Evolutionary conservation across 1,140 invertebrate genomes (phyloP).

Genomic region (Drosophila lowei): DNA sequence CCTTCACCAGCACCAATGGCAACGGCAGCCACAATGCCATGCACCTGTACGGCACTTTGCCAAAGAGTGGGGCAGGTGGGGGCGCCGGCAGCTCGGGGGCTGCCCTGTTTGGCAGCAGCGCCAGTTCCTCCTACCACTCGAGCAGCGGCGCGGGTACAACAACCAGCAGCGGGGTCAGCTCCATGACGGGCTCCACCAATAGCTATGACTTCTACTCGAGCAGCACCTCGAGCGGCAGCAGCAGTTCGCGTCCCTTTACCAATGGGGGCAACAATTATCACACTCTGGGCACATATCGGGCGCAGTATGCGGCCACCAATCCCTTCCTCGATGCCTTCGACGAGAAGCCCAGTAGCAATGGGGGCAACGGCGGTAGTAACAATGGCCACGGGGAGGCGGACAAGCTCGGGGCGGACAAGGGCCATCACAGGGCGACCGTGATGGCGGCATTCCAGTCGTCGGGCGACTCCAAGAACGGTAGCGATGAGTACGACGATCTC

Average conservation of each 20-base stretch:
- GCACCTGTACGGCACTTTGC: conserved; percentile 79
- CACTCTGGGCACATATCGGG: conserved; percentile 78
- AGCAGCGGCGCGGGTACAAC: conserved; percentile 62
- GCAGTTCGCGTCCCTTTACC: conserved; percentile 62
- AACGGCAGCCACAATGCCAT: conserved; percentile 71
- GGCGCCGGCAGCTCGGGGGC: conserved; percentile 48
- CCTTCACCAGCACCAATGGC: conserved; percentile 67
- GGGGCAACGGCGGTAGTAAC: conserved; percentile 31
- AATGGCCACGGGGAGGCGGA: conserved; percentile 38
- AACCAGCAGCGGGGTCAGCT: conserved; percentile 80
- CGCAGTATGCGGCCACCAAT: conserved; percentile 82
- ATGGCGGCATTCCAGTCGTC: conserved; percentile 75
- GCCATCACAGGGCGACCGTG: conserved; percentile 66
- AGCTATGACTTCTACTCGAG: conserved; percentile 80
- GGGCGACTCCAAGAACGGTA: conserved; percentile 79
- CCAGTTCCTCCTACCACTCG: conserved; percentile 61
- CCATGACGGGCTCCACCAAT: conserved; percentile 80
- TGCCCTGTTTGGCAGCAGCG: conserved; percentile 55
- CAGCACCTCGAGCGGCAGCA: conserved; percentile 41
- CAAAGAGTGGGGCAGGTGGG: conserved; percentile 75
- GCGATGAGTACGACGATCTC: conserved; percentile 80
- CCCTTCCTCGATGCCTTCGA: conserved; percentile 82
- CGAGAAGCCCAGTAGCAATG: conserved; percentile 59
- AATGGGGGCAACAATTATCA: conserved; percentile 80
- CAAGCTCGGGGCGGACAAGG: conserved; percentile 40